Evolutionary conservation across 1,140 invertebrate species (phyloP), one percentile per base, ranked within the genome.

Genomic region (Protaetia brevitarsis): DNA sequence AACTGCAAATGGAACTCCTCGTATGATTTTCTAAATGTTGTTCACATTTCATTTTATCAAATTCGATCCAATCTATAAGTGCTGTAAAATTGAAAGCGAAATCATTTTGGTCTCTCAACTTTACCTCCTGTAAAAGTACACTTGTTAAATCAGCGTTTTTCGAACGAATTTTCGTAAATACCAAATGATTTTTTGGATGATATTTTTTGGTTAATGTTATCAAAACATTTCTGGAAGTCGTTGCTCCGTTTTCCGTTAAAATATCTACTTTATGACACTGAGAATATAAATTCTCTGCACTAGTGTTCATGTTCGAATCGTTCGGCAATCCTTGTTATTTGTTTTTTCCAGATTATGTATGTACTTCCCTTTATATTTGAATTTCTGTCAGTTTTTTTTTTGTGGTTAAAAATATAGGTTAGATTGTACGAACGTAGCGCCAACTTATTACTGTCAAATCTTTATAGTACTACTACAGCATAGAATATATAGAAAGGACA

Each of bases 71-170:
- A 27, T 69, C 68, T 7, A 69, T 66, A n/a, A 59, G 26, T 7
- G 65, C 10, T 1, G 65, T 66, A 26, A 64, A 69, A 41, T 69
- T 69, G 26, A 69, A 69, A 1, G 65, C 63, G 28, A 64, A 69
- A 62, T 69, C 68, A 27, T 61, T 51, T 11, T 34, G 26, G 29
- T 69, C 65, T 8, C 62, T 45, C 1, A 66, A 37, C 58, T 66
- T 66, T 10, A 69, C 21, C 34, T 66, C 56, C 68, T 69, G 21
- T 1, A 66, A 66, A 59, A 4, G 26, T 65, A 51, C 4, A 0
- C n/a, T 16, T 2, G 41, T 23, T 23, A 51, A 1, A 16, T 41
- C 11, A 21, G 8, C 8, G 8, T 21, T 5, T 23, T 51, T 5
- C 21, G 16, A 5, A 45, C 7, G 1, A 10, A 37, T 13, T 37